These are phyloP conservation scores for Dasypus novemcinctus DNA, from an alignment of 2,113 vertebrate genomes.

Conservation along the genomic window DNA sequence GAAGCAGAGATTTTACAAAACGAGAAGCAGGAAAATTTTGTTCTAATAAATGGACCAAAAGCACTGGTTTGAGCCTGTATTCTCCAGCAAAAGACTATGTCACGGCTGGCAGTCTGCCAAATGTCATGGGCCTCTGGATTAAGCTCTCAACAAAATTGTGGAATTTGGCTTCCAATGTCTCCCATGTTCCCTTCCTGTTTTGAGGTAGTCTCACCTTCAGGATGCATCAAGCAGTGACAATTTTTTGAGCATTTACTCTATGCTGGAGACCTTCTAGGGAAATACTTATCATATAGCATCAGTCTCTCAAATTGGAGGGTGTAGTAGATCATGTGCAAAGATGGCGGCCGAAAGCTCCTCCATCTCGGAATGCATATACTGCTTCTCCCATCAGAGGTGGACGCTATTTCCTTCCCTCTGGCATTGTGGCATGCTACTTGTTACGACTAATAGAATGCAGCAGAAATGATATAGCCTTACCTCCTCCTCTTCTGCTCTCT, in stretches of 20 bases:
- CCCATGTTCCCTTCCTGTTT: background rate
- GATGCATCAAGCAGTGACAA: background rate
- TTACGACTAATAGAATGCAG: background rate
- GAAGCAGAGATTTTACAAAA: background rate
- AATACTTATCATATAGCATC: too few species aligned
- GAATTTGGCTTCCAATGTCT: background rate
- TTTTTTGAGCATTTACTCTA: background rate
- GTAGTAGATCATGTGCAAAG: background rate
- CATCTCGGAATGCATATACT: background rate
- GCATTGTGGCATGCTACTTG: background rate
- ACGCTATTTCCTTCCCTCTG: too few species aligned
- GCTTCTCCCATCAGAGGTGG: background rate
- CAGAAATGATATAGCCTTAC: background rate
- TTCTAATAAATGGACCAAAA: background rate
- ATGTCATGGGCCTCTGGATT: background rate
- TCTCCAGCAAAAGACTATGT: background rate
- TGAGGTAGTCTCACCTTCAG: background rate
- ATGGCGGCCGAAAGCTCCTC: background rate
- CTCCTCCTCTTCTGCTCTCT: background rate
- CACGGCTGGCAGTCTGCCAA: background rate
- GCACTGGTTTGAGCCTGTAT: background rate
- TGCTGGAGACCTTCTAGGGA: background rate
- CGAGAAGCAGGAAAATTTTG: background rate
- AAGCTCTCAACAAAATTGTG: background rate
- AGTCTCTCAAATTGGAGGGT: background rate